phyloP scores from a whole-genome alignment of 1,140 invertebrate species.

The Aphaenogaster floridana region DNA sequence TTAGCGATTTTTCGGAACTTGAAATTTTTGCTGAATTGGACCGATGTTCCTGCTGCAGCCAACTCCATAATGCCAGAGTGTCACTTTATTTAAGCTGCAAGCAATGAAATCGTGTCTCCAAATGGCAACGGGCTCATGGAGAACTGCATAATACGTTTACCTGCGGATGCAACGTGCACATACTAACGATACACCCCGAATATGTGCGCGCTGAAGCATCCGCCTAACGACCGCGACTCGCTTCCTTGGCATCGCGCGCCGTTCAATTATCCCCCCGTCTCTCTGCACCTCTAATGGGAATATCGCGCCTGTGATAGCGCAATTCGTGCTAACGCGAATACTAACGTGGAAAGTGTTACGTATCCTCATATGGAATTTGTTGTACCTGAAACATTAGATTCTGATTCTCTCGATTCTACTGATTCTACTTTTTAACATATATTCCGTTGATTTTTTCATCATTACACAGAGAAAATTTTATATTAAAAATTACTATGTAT shows the following conservation, averaged over 20 bases:
- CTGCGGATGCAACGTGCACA: conserved; percentile 12
- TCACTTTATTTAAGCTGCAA: conserved; percentile 25
- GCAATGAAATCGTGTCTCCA: conserved; percentile 14
- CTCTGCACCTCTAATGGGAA: conserved; percentile 53
- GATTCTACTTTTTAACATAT: conserved; percentile 1
- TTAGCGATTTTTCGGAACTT: not conserved
- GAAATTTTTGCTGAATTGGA: not conserved
- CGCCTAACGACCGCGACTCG: conserved; percentile 65
- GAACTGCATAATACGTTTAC: conserved; percentile 54
- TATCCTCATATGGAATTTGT: conserved; percentile 1
- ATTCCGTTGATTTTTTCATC: not conserved
- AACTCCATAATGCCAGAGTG: not conserved
- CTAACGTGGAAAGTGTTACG: conserved; percentile 53
- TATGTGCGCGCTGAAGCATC: conserved; percentile 56
- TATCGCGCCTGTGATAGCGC: conserved; percentile 55
- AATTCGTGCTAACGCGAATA: conserved; percentile 69
- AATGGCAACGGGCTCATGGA: conserved; percentile 19
- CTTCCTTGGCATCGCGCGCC: conserved; percentile 59
- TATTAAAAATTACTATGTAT: no score
- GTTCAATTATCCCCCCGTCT: conserved; percentile 70
- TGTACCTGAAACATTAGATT: not conserved
- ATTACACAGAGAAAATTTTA: no score
- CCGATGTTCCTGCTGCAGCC: not conserved
- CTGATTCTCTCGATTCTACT: not conserved
- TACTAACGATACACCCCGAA: conserved; percentile 61